Percentiles rank a stretch among this genome's conserved stretches.
Evolutionary conservation across 2,797 vertebrate species (phyloP).

Genomic region (Parotocinclus haroldoi): DNA sequence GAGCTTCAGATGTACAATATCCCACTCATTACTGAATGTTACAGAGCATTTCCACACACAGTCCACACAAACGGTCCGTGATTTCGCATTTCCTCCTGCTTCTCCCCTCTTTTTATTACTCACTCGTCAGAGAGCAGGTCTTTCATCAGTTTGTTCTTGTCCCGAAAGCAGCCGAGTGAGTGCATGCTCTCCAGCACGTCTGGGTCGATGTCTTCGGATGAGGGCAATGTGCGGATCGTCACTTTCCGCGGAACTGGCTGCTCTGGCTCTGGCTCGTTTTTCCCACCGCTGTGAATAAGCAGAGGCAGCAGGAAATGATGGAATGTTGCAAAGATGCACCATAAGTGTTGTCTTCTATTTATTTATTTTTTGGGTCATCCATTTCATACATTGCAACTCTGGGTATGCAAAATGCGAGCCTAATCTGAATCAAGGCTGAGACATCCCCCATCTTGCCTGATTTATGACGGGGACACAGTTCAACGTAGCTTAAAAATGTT

Average conservation of each 20-base stretch:
- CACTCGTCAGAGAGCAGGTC: conserved; percentile 95
- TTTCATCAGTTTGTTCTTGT: conserved; percentile 94
- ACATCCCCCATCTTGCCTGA: too few species aligned
- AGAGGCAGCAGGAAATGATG: background rate
- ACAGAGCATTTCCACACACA: background rate
- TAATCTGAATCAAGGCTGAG: too few species aligned
- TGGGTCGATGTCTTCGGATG: conserved; percentile 92
- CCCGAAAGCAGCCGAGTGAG: conserved; percentile 95
- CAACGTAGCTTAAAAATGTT: too few species aligned
- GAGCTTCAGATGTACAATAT: too few species aligned
- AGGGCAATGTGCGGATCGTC: conserved; percentile 86
- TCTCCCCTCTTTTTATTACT: conserved; percentile 54
- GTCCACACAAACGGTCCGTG: too few species aligned
- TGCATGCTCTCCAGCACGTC: conserved; percentile 99
- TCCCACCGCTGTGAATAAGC: conserved; percentile 80
- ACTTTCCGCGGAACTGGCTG: conserved; percentile 94
- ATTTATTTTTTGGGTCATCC: too few species aligned
- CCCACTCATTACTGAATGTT: background rate
- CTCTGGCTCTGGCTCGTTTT: conserved; percentile 96
- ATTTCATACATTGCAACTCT: too few species aligned
- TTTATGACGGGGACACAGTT: too few species aligned
- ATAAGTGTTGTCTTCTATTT: background rate
- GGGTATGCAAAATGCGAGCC: too few species aligned
- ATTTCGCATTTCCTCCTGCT: background rate
- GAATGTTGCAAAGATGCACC: background rate